Percentiles rank a stretch among this genome's conserved stretches.
Conservation (phyloP, 2,113 vertebrate genomes). For the Prolemur simus region DNA sequence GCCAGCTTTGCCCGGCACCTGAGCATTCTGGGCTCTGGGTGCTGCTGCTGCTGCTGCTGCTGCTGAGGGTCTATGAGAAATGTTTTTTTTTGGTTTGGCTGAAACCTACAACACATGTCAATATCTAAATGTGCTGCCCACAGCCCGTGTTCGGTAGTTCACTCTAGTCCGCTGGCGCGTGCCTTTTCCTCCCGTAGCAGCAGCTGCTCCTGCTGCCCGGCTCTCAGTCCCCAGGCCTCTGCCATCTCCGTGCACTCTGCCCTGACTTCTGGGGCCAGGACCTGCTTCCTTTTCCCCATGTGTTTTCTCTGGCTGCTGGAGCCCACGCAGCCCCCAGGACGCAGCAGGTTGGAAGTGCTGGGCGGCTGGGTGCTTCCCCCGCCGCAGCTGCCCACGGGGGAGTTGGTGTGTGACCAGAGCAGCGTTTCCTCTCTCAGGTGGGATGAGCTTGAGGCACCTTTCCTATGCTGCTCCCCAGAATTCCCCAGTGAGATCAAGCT, state of each 20-base stretch:
- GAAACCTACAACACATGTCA: background rate
- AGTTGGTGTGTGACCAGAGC: background rate
- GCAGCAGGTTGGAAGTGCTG: background rate
- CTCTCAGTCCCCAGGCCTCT: background rate
- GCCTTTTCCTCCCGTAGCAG: background rate
- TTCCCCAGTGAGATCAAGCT: background rate
- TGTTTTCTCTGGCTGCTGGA: background rate
- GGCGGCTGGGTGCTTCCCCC: no score
- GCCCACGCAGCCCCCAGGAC: accelerated
- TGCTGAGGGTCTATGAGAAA: background rate
- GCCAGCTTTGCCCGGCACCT: background rate
- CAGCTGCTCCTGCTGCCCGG: background rate
- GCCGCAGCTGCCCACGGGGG: background rate
- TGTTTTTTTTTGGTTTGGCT: background rate
- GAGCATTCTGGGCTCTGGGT: background rate
- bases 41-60: background rate
- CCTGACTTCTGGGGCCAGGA: background rate
- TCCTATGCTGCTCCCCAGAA: background rate
- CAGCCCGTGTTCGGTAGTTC: background rate
- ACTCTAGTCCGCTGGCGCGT: background rate
- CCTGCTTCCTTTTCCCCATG: no score
- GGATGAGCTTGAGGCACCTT: background rate
- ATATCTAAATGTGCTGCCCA: background rate
- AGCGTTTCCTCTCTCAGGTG: background rate
- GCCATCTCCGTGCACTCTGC: background rate